Evolutionary conservation across 1,140 invertebrate species (phyloP), one percentile per base, ranked within the genome.

Genomic region (Parapsyche elsis): DNA sequence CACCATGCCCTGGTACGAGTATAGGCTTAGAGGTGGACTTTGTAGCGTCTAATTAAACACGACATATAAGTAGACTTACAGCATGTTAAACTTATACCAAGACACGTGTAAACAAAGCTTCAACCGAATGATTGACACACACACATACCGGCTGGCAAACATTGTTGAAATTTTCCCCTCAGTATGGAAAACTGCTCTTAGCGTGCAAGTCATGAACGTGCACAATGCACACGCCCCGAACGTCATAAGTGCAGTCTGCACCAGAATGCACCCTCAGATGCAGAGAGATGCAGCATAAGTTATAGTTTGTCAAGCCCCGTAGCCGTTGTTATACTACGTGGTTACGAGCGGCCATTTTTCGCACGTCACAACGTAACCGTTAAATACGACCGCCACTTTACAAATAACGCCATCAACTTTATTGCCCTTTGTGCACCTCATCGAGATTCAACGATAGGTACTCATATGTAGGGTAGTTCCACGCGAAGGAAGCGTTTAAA

Each of bases 281-380:
- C 5, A 46, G 45, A 46, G 45, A 16, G 16, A 53, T 26, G 64
- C 64, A 26, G 9, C 19, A 67, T 67, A 67, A 67, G 23, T 67
- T 67, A 67, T 67, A 19, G 64, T 67, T 67, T 67, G 64, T 67
- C 64, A 38, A 38, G 64, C 64, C 21, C 59, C 12, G 16, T n/a
- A 16, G 9, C 16, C 59, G 9, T 61, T 21, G 9, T 9, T 21
- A 21, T 23, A 53, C 9, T 21, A 61, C 59, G 21, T 61, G 21
- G 59, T 19, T 19, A 53, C 59, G 59, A n/a, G 21, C 19, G 64
- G 9, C 10, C 14, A 67, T 67, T 67, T 67, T 67, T 67, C 64
- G 23, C 10, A 26, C 24, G 64, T 67, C 64, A 26, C 21, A 9
- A 5, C 1, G 57, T 67, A 67, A 67, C 64, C 19, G 21, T 67